Evolutionary conservation across 2,888 invertebrate genomes (phyloP).

Genomic region (Escarpia spicata): DNA sequence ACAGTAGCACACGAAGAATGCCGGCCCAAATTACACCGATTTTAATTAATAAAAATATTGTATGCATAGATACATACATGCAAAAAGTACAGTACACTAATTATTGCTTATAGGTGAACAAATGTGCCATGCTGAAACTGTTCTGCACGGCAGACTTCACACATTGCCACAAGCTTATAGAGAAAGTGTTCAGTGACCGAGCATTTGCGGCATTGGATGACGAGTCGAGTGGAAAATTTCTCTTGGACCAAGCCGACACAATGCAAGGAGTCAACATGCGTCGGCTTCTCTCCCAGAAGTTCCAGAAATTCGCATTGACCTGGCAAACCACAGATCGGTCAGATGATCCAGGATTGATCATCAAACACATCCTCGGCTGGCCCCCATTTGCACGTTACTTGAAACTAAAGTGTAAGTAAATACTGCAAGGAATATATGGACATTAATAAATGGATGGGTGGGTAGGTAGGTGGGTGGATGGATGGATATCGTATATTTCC

Average conservation of each 20-base stretch:
- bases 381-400: background rate
- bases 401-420: background rate
- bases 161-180: background rate
- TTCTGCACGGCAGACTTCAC: background rate
- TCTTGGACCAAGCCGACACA: background rate
- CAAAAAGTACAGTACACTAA: background rate
- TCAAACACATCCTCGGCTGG: background rate
- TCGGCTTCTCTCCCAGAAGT: constrained; percentile 3
- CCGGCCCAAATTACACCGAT: too few relatives aligned
- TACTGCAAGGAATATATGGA: background rate
- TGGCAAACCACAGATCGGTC: background rate
- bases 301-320: background rate
- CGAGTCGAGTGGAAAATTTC: background rate
- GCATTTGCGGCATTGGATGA: background rate
- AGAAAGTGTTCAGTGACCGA: background rate
- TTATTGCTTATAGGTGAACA: background rate
- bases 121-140: background rate
- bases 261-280: background rate
- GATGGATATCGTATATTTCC: too few relatives aligned
- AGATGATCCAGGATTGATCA: background rate
- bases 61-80: background rate
- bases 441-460: background rate
- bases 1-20: too few relatives aligned
- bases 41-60: too few relatives aligned
- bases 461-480: too few relatives aligned